Evolutionary conservation across 2,113 vertebrate genomes (phyloP), one percentile per base, ranked within the genome.

Genomic region (Tursiops truncatus): DNA sequence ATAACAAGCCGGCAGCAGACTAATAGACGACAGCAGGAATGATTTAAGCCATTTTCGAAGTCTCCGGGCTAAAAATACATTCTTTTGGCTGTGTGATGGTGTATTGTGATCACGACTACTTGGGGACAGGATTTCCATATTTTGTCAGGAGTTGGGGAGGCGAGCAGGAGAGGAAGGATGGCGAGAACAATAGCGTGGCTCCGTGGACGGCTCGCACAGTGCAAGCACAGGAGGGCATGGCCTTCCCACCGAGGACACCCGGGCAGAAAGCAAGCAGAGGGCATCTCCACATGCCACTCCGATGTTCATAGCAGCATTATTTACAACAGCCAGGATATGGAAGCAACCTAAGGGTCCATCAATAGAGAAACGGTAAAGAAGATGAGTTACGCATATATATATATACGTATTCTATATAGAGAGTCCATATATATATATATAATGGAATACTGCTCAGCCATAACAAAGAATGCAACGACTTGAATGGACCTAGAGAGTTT

Each of bases 101-200:
- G 77, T 14, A 95, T 85, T 82, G 76, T 93, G 84, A 62, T 89
- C 71, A 23, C 47, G 85, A 85, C 33, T 4, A 10, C 50, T 67
- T 56, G 44, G 47, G 84, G 95, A 98, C 58, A 94, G 89, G 58
- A 77, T 97, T 97, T 98, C 96, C 96, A 97, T 47, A 84, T 88
- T 96, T 96, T 96, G 97, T 96, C 96, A 95, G 79, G 96, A 97
- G 81, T 53, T 1, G 33, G 92, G 82, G 77, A 97, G 95, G 58
- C 5, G 44, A 96, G 36, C 53, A 86, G 85, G 97, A 96, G 84
- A 95, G 96, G 94, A 97, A 94, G 18, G 81, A 47, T 17, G n/a
- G 33, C 38, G 89, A 97, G 89, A 73, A 92, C 91, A 96, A 79
- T 97, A 53, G 36, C 50, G 36, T 86, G 70, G 86, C 92, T 97